These are phyloP conservation scores for Diorhabda carinulata DNA, from an alignment of 1,140 invertebrate species.

Conservation along the genomic window DNA sequence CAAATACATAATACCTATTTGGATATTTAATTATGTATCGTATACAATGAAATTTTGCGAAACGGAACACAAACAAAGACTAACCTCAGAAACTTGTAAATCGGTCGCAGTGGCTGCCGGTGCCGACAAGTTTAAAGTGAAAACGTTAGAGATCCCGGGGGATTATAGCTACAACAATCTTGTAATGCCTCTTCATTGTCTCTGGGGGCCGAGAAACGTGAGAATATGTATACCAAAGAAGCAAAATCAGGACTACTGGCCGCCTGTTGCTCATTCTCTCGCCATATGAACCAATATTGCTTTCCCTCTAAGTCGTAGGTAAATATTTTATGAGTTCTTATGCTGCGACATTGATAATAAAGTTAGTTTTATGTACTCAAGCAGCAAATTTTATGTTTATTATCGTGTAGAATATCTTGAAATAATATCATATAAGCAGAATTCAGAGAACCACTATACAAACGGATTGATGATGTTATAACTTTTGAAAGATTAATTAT, in stretches of 20 bases:
- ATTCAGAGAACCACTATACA: too few species aligned
- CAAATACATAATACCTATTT: too few species aligned
- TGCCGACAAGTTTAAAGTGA: constrained; percentile 37
- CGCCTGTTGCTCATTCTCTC: constrained; percentile 34
- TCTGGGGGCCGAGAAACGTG: constrained; percentile 36
- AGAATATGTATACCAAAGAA: constrained; percentile 36
- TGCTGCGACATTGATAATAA: too few species aligned
- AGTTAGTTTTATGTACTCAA: too few species aligned
- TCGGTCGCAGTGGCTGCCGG: background rate
- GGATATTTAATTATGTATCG: too few species aligned
- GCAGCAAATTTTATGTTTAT: too few species aligned
- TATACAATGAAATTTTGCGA: background rate
- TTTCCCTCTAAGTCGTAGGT: background rate
- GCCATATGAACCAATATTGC: constrained; percentile 6
- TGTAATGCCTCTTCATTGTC: constrained; percentile 37
- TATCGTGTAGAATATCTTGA: too few species aligned
- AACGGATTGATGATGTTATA: too few species aligned
- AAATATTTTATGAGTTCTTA: background rate
- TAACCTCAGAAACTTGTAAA: constrained; percentile 30
- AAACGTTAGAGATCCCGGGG: constrained; percentile 38
- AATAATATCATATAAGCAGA: too few species aligned
- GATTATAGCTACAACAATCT: constrained; percentile 42
- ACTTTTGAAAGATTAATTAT: too few species aligned
- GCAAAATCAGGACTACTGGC: constrained; percentile 29
- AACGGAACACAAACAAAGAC: constrained; percentile 28